Base-by-base conservation (phyloP, 2,797 vertebrate species). In the Argyrosomus regius region DNA sequence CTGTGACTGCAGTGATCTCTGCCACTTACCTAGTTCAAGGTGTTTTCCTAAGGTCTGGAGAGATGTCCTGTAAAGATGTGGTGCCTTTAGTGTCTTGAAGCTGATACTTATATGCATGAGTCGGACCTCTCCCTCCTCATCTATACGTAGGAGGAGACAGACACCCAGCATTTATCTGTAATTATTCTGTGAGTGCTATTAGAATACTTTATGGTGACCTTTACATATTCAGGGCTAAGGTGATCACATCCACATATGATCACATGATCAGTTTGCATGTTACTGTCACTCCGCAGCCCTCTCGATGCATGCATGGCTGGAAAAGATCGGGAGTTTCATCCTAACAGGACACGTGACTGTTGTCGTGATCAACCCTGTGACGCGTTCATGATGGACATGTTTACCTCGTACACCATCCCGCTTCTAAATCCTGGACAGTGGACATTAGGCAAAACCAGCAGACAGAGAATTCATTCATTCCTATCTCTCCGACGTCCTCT, bases 71-170 rank as follows among this genome's bases (percentile, higher is more conserved):
- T 41, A n/a, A 39, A 48, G 57, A 73, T 53, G 13, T 11, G 3
- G 53, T 14, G 65, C 1, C 18, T 56, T 50, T 52, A 52, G 16
- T 46, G n/a, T 76, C 59, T 35, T 31, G 13, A 13, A 43, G 56
- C 43, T 10, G 5, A 18, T 78, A 70, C 84, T 86, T 90, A 87
- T 87, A 50, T 6, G 54, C 46, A 20, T 1, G 10, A 28, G 73
- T 4, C 4, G 9, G 28, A 2, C 17, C n/a, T 24, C 57, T 35
- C 49, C 67, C 28, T 59, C 77, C 53, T 71, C 22, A 13, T 62
- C 8, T 11, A 1, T 17, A 9, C 3, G 72, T 48, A 82, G 87
- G 88, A 78, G 88, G 89, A 89, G 78, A 75, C 76, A 75, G 31
- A 81, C 67, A 73, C 52, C 12, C 9, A 49, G n/a, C 24, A 16